Evolutionary conservation across 92 coral and sea anemone species (phyloP), one percentile per base, ranked within the genome.

Genomic region (Parazoanthus swiftii): DNA sequence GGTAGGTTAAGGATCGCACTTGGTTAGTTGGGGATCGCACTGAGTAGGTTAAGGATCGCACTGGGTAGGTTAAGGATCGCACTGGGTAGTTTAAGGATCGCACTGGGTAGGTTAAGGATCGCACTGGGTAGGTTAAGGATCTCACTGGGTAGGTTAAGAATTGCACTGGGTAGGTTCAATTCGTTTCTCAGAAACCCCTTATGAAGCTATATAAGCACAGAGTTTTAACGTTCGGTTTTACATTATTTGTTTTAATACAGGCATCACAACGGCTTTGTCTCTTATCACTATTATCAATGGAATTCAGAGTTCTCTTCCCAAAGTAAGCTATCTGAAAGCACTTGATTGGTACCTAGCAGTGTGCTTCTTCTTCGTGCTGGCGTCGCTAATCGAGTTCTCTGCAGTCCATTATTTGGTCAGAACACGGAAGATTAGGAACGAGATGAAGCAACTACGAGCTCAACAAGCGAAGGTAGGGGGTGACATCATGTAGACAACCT

Each of bases 251-350:
- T 72, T 72, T 15, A 8, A 72, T 37, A 29, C 54, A 76, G 80
- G 80, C 80, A 76, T 76, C 80, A 76, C 80, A 43, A 76, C 80
- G 10, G 80, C 80, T 1, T 43, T 76, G 54, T 76, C 80, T 76
- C 80, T 76, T 39, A 76, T 76, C 54, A 76, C 80, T 38, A 76
- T 76, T 8, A 76, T 76, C 56, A 76, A 76, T 35, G 80, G 80
- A 21, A 76, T 76, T 8, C 80, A 76, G 58, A 76, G 56, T 35
- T 42, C 80, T 43, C 80, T 76, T 4, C 80, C 80, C 3, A 38
- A 76, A 76, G 80, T 76, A 26, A 76, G 80, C 56, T 76, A 76
- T 6, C 56, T 76, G 29, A 76, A 76, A 42, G 80, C 80, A 7
- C 23, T 76, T 3, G 80, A 76, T 15, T 76, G 80, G 80, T 76